These are phyloP conservation scores for Typhlichthys eigenmanni DNA, from an alignment of 2,797 vertebrate species.

Conservation along the genomic window DNA sequence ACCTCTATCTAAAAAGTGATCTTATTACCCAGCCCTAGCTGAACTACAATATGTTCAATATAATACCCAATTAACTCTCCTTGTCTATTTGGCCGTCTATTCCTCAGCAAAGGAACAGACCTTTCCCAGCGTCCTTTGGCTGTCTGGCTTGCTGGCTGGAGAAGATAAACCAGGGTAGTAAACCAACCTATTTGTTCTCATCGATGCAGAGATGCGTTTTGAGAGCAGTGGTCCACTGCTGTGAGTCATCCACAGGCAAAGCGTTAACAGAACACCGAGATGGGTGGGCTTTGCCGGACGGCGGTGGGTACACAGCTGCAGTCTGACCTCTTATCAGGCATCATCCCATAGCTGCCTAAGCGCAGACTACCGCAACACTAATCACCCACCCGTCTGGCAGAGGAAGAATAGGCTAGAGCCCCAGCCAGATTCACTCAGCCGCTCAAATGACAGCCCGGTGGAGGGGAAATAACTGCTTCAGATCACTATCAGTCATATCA, in stretches of 20 bases:
- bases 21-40: conserved; percentile 50
- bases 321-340: conserved; percentile 64
- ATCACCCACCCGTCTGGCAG: conserved; percentile 61
- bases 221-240: conserved; percentile 8
- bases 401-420: conserved; percentile 60
- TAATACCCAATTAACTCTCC: conserved; percentile 66
- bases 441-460: conserved; percentile 60
- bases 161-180: conserved; percentile 53
- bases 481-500: conserved; percentile 71
- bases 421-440: conserved; percentile 52
- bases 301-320: conserved; percentile 37
- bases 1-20: conserved; percentile 46
- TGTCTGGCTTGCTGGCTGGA: conserved; percentile 32
- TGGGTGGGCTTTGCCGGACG: conserved; percentile 25
- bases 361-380: conserved; percentile 50
- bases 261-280: conserved; percentile 36
- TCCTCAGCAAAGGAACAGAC: conserved; percentile 44
- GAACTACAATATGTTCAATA: conserved; percentile 61
- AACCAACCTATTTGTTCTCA: conserved; percentile 46
- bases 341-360: conserved; percentile 45
- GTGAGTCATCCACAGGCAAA: conserved; percentile 21
- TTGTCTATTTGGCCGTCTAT: conserved; percentile 32
- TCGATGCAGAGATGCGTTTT: conserved; percentile 21
- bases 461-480: conserved; percentile 63
- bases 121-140: conserved; percentile 29